These are phyloP conservation scores for Intellagama lesueurii DNA, from an alignment of 2,797 vertebrate genomes.

Conservation along the genomic window DNA sequence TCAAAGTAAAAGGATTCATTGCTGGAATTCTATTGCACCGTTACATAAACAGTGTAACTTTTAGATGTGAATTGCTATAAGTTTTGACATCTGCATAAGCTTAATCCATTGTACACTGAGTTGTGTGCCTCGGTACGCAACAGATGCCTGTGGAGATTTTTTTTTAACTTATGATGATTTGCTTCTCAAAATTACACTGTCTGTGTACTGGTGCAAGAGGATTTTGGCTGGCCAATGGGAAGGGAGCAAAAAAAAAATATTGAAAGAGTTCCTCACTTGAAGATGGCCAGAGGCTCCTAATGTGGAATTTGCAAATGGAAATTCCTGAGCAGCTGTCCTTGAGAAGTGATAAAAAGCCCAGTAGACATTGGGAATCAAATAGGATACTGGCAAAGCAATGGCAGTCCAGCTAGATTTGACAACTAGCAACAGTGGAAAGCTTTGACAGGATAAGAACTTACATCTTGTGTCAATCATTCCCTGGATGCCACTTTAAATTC, in stretches of 20 bases:
- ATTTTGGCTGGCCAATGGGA: neutral
- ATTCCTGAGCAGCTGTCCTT: neutral
- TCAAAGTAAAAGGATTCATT: neutral
- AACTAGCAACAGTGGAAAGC: slow-evolving; percentile 62
- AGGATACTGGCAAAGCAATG: slow-evolving; percentile 57
- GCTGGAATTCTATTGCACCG: too few relatives aligned
- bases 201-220: too few relatives aligned
- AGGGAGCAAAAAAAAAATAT: slow-evolving; percentile 32
- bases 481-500: slow-evolving; percentile 65
- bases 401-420: slow-evolving; percentile 65
- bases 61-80: too few relatives aligned
- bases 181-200: too few relatives aligned
- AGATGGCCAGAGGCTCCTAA: slow-evolving; percentile 49
- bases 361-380: slow-evolving; percentile 68
- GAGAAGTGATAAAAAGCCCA: slow-evolving; percentile 61
- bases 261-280: slow-evolving; percentile 39
- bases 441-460: slow-evolving; percentile 76
- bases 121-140: too few relatives aligned
- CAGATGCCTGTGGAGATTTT: too few relatives aligned
- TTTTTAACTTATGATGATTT: too few relatives aligned
- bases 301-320: slow-evolving; percentile 42
- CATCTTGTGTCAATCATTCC: slow-evolving; percentile 74
- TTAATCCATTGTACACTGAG: too few relatives aligned
- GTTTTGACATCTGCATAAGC: too few relatives aligned
- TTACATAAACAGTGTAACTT: too few relatives aligned